phyloP scores from a whole-genome alignment of 2,888 invertebrate species.

The Dryococelus australis region DNA sequence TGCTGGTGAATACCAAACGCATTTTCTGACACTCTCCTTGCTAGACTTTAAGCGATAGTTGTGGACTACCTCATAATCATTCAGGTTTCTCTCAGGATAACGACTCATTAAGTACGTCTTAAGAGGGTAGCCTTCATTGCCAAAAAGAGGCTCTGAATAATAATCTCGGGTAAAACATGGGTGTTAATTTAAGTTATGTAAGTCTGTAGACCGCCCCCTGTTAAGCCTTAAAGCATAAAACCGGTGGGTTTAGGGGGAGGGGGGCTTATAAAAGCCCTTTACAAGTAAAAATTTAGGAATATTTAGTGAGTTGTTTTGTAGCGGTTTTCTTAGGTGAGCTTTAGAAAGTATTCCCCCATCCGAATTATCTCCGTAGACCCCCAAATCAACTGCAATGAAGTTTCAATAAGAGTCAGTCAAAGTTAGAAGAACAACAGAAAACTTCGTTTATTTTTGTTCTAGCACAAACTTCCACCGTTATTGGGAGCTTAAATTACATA shows the following conservation, averaged over 20 bases:
- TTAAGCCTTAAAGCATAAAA: too few species aligned
- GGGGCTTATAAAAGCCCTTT: too few species aligned
- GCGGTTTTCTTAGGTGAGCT: neutral
- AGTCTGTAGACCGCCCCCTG: too few species aligned
- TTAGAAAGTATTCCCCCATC: too few species aligned
- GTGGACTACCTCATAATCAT: constrained; percentile 18
- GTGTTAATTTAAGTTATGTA: too few species aligned
- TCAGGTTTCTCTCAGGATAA: constrained; percentile 13
- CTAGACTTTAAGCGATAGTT: neutral
- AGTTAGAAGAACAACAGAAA: neutral
- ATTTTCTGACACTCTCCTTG: neutral
- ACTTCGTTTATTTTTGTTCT: neutral
- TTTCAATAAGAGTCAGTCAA: neutral
- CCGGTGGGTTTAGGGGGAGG: too few species aligned
- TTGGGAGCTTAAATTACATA: neutral
- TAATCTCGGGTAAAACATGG: too few species aligned
- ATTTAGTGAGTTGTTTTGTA: neutral
- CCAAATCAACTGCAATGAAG: neutral
- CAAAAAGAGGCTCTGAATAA: too few species aligned
- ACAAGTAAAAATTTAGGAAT: too few species aligned
- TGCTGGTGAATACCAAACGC: neutral
- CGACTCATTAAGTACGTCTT: constrained; percentile 20
- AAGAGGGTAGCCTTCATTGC: neutral
- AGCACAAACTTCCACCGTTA: neutral
- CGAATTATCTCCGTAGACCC: too few species aligned